Evolutionary conservation across 2,797 vertebrate species (phyloP), one percentile per base, ranked within the genome.

Genomic region (Gouania willdenowi): DNA sequence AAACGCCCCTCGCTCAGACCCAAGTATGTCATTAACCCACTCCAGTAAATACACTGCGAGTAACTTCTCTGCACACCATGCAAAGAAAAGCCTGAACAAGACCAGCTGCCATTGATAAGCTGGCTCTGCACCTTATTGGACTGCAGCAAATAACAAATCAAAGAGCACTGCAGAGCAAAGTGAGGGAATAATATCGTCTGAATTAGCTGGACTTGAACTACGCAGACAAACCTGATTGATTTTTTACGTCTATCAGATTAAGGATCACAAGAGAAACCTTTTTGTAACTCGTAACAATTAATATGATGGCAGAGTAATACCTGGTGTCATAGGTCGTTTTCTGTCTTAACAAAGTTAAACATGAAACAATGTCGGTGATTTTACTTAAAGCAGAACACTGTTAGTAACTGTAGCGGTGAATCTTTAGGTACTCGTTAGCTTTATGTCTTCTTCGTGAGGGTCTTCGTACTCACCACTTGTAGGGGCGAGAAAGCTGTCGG

Each of bases 61-160:
- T 38, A 5, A 22, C 26, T 40, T 31, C 18, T 44, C 25, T 42
- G 38, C 27, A n/a, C 3, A 8, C 36, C 37, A 10, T 18, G 50
- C 27, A 32, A 40, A 41, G 35, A 55, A 47, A 53, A 28, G 44
- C 28, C 14, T 16, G 41, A 43, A 61, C n/a, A n/a, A n/a, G n/a
- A 69, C 50, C 34, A 68, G 57, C 56, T n/a, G 15, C 44, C 67
- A 60, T 58, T 38, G 64, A 77, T 46, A 43, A n/a, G 36, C 12
- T 62, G 42, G 27, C 65, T 59, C 38, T 26, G 17, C 21, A 63
- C 41, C 40, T 40, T 27, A 13, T 59, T 39, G 37, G 74, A 64
- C 72, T 75, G 72, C 75, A 75, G 67, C 80, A 80, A 75, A 74
- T 28, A 69, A 56, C 54, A 69, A 73, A 81, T 79, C 61, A 76